Conservation (phyloP, 2,113 vertebrate genomes). For the Ibidorhyncha struthersii region DNA sequence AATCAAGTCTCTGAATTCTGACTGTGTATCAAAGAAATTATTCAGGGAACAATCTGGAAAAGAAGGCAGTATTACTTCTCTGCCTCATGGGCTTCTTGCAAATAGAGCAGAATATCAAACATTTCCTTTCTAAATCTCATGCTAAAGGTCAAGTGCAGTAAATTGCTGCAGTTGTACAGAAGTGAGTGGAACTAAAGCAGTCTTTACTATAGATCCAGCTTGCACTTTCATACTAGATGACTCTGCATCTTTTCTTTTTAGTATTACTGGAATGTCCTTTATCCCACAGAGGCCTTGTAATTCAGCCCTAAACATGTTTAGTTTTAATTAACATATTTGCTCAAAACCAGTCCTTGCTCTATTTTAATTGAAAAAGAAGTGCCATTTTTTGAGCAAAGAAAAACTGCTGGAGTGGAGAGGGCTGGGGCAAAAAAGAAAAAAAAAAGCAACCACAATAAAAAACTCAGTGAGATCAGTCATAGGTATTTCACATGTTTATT, state of each 20-base stretch:
- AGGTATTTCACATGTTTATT: neutral
- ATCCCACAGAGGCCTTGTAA: neutral
- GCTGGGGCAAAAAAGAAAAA: neutral
- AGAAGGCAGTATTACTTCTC: constrained; percentile 1
- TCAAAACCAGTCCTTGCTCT: neutral
- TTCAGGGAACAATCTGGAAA: constrained; percentile 36
- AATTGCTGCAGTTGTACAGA: constrained; percentile 32
- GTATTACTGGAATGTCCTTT: neutral
- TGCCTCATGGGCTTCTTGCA: constrained; percentile 25
- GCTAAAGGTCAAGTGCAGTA: constrained; percentile 57
- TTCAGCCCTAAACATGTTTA: neutral
- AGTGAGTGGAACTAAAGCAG: neutral
- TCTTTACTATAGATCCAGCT: neutral
- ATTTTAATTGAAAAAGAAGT: neutral
- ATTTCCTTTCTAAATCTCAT: constrained; percentile 49
- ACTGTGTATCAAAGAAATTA: constrained; percentile 9
- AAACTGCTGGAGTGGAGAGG: neutral
- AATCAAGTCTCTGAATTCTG: constrained; percentile 5
- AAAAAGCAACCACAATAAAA: neutral
- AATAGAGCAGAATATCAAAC: constrained; percentile 39
- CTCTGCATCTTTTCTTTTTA: neutral
- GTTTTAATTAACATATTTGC: neutral
- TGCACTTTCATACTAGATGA: neutral
- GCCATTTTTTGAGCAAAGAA: neutral
- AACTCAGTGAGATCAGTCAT: neutral